These are phyloP conservation scores for Melanostigma gelatinosum DNA, from an alignment of 2,113 vertebrate genomes.

Conservation along the genomic window DNA sequence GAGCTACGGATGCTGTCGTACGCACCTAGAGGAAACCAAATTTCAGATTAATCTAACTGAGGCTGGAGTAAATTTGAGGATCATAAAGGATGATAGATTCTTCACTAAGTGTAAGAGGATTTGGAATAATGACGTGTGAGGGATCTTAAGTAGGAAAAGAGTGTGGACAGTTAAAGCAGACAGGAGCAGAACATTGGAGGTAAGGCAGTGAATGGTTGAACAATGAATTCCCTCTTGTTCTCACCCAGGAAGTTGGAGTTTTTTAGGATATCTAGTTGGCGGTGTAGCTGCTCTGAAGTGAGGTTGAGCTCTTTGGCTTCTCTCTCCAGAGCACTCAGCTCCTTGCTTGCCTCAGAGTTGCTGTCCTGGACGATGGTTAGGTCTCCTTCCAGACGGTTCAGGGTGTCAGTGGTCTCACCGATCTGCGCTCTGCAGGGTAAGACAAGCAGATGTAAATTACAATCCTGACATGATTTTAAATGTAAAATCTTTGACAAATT, in stretches of 20 bases:
- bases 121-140: not conserved
- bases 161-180: not conserved
- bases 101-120: not conserved
- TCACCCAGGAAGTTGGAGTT: constrained; percentile 96
- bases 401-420: constrained; percentile 87
- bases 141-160: not conserved
- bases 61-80: not conserved
- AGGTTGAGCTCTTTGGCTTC: constrained; percentile 89
- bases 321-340: constrained; percentile 88
- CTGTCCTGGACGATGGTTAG: constrained; percentile 90
- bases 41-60: not conserved
- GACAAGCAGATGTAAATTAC: not conserved
- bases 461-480: not conserved
- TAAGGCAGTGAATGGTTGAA: not conserved
- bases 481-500: not conserved
- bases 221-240: not conserved
- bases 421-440: constrained; percentile 84
- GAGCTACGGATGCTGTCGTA: constrained; percentile 93
- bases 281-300: constrained; percentile 87
- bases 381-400: constrained; percentile 90
- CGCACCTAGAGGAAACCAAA: constrained; percentile 83
- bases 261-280: constrained; percentile 90
- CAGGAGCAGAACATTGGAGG: not conserved
- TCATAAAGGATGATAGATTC: no score
- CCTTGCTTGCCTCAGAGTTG: constrained; percentile 91